A percentile compares a stretch with the other conserved stretches of the same genome.
Evolutionary conservation across 2,113 vertebrate genomes (phyloP).

Genomic region (Gavia stellata): DNA sequence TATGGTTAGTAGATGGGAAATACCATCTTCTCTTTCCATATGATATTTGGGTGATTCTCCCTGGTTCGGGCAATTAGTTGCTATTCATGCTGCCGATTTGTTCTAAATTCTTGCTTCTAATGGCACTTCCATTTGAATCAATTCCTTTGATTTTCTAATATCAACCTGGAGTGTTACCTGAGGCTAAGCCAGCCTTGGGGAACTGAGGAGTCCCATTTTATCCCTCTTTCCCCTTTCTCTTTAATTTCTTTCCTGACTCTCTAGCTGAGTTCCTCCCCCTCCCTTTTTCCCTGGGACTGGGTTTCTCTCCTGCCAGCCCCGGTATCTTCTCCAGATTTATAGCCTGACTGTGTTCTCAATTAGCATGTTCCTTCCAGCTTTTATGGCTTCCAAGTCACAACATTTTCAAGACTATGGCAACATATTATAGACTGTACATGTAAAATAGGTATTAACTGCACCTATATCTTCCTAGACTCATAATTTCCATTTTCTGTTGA

Average conservation of each 20-base stretch:
- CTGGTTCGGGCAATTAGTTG: slow-evolving; percentile 15
- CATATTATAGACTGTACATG: neutral
- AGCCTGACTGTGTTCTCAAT: slow-evolving; percentile 46
- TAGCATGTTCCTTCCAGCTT: slow-evolving; percentile 53
- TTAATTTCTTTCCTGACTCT: neutral
- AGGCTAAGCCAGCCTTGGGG: neutral
- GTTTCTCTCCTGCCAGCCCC: neutral
- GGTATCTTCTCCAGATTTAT: slow-evolving; percentile 22
- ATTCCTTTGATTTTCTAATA: slow-evolving; percentile 16
- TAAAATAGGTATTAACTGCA: slow-evolving; percentile 44
- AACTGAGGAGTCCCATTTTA: neutral
- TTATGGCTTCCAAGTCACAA: slow-evolving; percentile 53
- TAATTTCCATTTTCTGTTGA: neutral
- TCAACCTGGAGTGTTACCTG: neutral
- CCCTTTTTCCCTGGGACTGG: neutral
- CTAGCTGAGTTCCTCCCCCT: neutral
- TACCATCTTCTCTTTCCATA: neutral
- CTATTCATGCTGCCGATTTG: neutral
- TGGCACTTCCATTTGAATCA: neutral
- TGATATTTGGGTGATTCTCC: neutral
- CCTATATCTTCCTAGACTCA: neutral
- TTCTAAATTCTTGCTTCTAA: neutral
- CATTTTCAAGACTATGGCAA: slow-evolving; percentile 41
- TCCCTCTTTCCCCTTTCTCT: neutral
- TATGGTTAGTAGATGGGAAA: neutral